Base-by-base conservation (phyloP, 2,797 vertebrate genomes). In the Orientallactaga sibirica region DNA sequence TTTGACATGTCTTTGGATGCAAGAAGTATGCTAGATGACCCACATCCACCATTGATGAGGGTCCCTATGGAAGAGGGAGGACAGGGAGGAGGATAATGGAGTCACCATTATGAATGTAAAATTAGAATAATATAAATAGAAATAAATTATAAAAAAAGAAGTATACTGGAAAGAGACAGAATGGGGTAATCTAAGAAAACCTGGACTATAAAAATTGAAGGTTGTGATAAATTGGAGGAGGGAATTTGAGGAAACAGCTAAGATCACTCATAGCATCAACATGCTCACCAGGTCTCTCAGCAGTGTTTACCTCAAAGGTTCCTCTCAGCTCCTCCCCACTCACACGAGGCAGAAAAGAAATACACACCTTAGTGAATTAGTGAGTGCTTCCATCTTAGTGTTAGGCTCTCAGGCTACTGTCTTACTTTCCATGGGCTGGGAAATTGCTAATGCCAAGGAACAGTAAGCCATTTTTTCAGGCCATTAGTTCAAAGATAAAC, bases 401-500 rank as follows among this genome's bases (percentile, higher is more conserved):
- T 55, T 1, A 7, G 8, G 22, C 2, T 5, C 15, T 19, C 19
- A 81, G 29, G n/a, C 68, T 37, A 16, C 1, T 64, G 52, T 76
- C 16, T 75, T 55, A 55, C 6, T 67, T 55, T 41, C 37, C 10
- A 12, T 2, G 4, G 62, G 43, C 43, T 85, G 66, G 43, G 25
- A 67, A 91, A 80, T 2, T 68, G 19, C 19, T 64, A 79, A 73
- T 66, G 48, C 29, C 92, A 79, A 76, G 25, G 33, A 90, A 93
- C 1, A 88, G 9, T 1, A 89, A 82, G 25, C 48, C 33, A 18
- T 73, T 33, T 11, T 11, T 84, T 61, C 5, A 52, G 33, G 25
- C 61, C 70, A 9, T 91, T 85, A 27, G 27, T 70, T 90, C 93
- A n/a, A 86, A 90, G 48, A 90, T 82, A 85, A 67, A 95, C 78